Evolutionary conservation across 2,797 vertebrate species (phyloP), one percentile per base, ranked within the genome.

Genomic region (Amniataba percoides): DNA sequence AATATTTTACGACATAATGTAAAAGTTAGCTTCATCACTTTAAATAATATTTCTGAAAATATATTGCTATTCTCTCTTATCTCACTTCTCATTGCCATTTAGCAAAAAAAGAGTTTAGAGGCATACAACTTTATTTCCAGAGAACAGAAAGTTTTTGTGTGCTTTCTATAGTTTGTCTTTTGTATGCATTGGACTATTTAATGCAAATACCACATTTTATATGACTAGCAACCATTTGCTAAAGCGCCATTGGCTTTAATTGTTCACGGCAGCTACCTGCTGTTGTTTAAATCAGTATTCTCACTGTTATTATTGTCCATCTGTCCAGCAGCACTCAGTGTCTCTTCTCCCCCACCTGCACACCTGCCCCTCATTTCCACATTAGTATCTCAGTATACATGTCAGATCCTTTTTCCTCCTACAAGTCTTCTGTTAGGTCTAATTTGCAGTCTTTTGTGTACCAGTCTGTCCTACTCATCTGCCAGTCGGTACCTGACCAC

Each of bases 131-230:
- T n/a, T n/a, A n/a, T n/a, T n/a, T n/a, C n/a, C n/a, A n/a, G 15
- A 39, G 15, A 42, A 52, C 16, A n/a, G 21, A 51, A 2, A 0
- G 11, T 61, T 11, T 11, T 16, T 11, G 34, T 48, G 53, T 2
- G 9, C 5, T 15, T 51, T 40, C 5, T 4, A 48, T 5, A 12
- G 3, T 51, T 51, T 27, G 12, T 52, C 46, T 51, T 53, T 42
- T 75, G 4, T 31, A 39, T 36, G 23, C 34, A 23, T 42, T 11
- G 43, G 13, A 1, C 21, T 11, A 21, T 27, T 21, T 53, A 31
- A 3, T 59, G 6, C n/a, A 57, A 25, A 43, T 72, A 34, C 19
- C 21, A 8, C 63, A 57, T 58, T 77, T 75, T 25, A 34, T 42
- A 49, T 36, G n/a, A 51, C 39, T 49, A 43, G 3, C 43, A 70